phyloP scores from a whole-genome alignment of 2,888 invertebrate species.

The Steinernema scapterisci region DNA sequence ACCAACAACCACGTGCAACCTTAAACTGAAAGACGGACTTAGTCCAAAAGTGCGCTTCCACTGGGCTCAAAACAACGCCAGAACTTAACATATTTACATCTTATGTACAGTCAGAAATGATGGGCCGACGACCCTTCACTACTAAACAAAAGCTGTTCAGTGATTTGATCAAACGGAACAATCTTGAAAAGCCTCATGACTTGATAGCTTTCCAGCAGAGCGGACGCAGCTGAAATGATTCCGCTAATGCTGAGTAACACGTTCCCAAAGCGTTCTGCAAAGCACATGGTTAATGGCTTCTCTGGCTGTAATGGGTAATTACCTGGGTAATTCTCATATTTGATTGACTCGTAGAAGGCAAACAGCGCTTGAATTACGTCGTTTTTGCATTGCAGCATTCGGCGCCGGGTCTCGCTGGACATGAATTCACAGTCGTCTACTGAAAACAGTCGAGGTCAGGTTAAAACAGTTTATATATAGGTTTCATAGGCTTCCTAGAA shows the following conservation, averaged over 20 bases:
- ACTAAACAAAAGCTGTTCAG: constrained; percentile 35
- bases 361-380: constrained; percentile 51
- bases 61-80: no score
- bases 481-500: no score
- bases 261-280: constrained; percentile 52
- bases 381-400: constrained; percentile 37
- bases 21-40: no score
- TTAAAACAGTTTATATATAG: no score
- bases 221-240: constrained; percentile 49
- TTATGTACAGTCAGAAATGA: no score
- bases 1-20: no score
- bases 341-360: constrained; percentile 44
- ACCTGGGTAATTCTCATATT: constrained; percentile 44
- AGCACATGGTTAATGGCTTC: not conserved
- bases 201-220: constrained; percentile 49
- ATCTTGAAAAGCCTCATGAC: constrained; percentile 46
- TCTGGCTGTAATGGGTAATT: not conserved
- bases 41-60: no score
- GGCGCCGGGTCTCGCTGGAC: not conserved
- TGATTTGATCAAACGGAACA: constrained; percentile 38
- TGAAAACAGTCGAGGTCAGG: not conserved
- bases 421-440: not conserved
- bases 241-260: constrained; percentile 51
- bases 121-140: not conserved
- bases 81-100: no score